phyloP scores from a whole-genome alignment of 1,140 invertebrate genomes.

The Pristionchus pacificus region DNA sequence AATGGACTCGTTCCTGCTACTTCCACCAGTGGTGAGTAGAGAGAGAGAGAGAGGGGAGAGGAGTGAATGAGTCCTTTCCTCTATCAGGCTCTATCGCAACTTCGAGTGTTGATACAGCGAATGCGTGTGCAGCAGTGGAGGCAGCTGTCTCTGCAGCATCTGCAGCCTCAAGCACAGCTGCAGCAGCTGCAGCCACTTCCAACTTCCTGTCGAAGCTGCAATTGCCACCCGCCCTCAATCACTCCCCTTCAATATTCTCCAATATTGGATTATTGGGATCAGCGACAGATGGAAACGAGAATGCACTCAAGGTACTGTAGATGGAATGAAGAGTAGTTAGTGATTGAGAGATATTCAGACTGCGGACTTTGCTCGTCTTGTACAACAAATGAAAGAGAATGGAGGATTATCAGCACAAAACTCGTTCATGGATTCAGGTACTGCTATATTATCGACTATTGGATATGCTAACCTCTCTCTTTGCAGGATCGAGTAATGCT shows the following conservation, averaged over 20 bases:
- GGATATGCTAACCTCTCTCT: no score
- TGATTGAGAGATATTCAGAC: slow-evolving; percentile 33
- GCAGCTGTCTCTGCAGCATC: background rate
- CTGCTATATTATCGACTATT: no score
- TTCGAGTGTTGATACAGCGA: background rate
- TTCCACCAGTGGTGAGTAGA: background rate
- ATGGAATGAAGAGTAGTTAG: background rate
- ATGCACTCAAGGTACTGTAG: background rate
- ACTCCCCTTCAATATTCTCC: slow-evolving; percentile 36
- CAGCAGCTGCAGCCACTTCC: background rate
- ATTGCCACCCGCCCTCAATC: slow-evolving; percentile 22
- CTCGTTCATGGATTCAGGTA: background rate
- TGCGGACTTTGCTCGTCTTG: slow-evolving; percentile 34
- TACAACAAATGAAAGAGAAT: slow-evolving; percentile 24
- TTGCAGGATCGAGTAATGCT: slow-evolving; percentile 22
- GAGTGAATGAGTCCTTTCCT: background rate
- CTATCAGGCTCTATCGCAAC: background rate
- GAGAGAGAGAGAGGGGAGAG: background rate
- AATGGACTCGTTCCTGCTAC: slow-evolving; percentile 28
- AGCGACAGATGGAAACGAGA: slow-evolving; percentile 19
- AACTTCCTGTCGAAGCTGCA: slow-evolving; percentile 12
- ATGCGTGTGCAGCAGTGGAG: background rate
- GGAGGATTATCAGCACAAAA: slow-evolving; percentile 2
- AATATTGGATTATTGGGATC: slow-evolving; percentile 29
- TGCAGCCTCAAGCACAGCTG: background rate